Conservation (phyloP, 2,113 vertebrate genomes). For the Formicarius rufipectus region DNA sequence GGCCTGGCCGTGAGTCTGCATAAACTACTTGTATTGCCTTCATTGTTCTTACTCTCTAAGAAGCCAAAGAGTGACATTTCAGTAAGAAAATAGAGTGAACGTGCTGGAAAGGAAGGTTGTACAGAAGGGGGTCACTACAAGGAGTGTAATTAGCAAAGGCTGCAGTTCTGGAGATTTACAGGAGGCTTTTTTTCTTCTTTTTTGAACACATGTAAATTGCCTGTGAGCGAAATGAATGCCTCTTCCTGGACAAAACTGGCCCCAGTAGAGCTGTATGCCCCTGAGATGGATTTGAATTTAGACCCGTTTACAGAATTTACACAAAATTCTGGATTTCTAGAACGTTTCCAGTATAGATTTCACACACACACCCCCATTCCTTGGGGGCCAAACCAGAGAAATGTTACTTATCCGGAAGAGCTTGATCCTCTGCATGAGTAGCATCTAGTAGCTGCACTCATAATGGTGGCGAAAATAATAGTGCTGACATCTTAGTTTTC, state of each 20-base stretch:
- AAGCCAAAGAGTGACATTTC: conserved; percentile 75
- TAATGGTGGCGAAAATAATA: not conserved
- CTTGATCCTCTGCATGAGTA: not conserved
- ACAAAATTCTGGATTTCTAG: not conserved
- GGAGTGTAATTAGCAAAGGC: conserved; percentile 53
- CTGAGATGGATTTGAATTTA: not conserved
- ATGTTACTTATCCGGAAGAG: not conserved
- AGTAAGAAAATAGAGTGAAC: conserved; percentile 76
- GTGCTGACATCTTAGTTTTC: not conserved
- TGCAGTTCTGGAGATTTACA: conserved; percentile 22
- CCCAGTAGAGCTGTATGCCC: not conserved
- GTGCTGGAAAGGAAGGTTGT: conserved; percentile 67
- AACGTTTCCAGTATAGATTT: not conserved
- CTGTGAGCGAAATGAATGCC: not conserved
- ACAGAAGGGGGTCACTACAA: conserved; percentile 38
- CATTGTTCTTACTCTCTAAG: conserved; percentile 73
- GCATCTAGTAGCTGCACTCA: not conserved
- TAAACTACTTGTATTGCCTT: conserved; percentile 75
- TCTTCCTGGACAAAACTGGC: not conserved
- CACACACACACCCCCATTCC: fast-evolving
- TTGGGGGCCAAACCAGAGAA: not conserved
- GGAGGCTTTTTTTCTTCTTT: conserved; percentile 10
- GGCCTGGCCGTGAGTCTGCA: conserved; percentile 62
- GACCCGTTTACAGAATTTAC: not conserved
- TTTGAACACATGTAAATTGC: not conserved